Evolutionary conservation across 1,140 invertebrate species (phyloP).

Genomic region (Luehdorfia chinensis): DNA sequence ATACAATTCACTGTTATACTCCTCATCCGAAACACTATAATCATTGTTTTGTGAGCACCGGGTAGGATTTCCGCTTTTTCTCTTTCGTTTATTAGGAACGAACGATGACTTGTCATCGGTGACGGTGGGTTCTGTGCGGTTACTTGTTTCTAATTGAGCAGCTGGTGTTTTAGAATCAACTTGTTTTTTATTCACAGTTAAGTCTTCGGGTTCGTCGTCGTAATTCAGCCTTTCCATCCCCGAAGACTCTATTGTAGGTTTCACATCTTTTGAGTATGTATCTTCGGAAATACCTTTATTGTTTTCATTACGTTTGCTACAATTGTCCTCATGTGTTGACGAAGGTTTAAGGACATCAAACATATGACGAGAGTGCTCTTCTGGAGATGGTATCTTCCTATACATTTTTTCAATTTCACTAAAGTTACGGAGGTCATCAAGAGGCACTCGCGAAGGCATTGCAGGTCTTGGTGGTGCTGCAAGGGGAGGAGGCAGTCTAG

Average conservation of each 20-base stretch:
- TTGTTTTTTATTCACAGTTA: constrained; percentile 81
- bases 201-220: constrained; percentile 81
- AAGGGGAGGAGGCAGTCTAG: constrained; percentile 79
- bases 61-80: constrained; percentile 93
- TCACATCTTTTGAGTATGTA: constrained; percentile 54
- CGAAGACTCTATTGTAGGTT: constrained; percentile 29
- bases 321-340: constrained; percentile 43
- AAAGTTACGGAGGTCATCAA: constrained; percentile 76
- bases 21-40: constrained; percentile 80
- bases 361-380: constrained; percentile 47
- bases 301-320: constrained; percentile 56
- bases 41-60: constrained; percentile 85
- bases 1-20: constrained; percentile 74
- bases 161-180: constrained; percentile 68
- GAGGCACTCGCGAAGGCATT: constrained; percentile 74
- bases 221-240: constrained; percentile 51
- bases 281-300: constrained; percentile 68
- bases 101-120: constrained; percentile 63
- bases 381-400: constrained; percentile 59
- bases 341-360: constrained; percentile 57
- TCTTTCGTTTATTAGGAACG: constrained; percentile 83
- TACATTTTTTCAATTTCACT: constrained; percentile 77
- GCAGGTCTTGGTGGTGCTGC: constrained; percentile 81
- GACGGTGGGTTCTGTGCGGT: constrained; percentile 63
- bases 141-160: constrained; percentile 50